A percentile compares a stretch with the other conserved stretches of the same genome.
Evolutionary conservation across 2,888 invertebrate species (phyloP).

Genomic region (Agrilus biguttatus): DNA sequence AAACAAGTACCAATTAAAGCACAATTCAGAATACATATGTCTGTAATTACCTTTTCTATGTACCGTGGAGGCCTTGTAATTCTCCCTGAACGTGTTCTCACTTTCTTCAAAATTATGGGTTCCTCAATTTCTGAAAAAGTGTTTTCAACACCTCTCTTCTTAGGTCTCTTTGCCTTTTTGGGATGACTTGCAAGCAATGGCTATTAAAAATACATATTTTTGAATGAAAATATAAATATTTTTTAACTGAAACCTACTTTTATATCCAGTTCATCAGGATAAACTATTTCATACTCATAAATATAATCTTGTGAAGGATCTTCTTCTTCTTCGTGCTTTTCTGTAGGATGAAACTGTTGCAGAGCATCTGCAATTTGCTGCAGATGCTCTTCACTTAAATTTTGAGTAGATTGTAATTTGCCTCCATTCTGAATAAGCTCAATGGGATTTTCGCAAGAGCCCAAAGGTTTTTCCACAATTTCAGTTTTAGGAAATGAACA

Average conservation of each 20-base stretch:
- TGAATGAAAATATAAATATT: not conserved
- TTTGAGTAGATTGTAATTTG: conserved; percentile 8
- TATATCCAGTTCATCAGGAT: conserved; percentile 23
- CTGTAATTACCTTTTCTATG: conserved; percentile 18
- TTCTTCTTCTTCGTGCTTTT: conserved; percentile 2
- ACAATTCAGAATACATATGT: not conserved
- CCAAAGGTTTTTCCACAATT: conserved; percentile 6
- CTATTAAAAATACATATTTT: conserved; percentile 5
- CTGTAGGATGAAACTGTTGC: conserved; percentile 1
- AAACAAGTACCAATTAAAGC: not conserved
- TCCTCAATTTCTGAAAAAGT: conserved; percentile 5
- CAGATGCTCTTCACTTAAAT: conserved; percentile 7
- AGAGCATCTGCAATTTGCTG: conserved; percentile 8
- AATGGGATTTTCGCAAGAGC: conserved; percentile 10
- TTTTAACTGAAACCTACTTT: conserved; percentile 12
- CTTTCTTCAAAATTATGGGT: conserved; percentile 12
- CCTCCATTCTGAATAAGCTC: conserved; percentile 9
- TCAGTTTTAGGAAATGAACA: too few relatives aligned
- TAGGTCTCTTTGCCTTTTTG: conserved; percentile 19
- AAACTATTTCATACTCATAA: conserved; percentile 22
- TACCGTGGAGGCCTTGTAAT: conserved; percentile 24
- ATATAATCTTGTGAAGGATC: conserved; percentile 6
- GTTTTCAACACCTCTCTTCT: conserved; percentile 15
- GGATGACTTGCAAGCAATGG: conserved; percentile 13
- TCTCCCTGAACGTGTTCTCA: conserved; percentile 25